Percentiles rank a stretch among this genome's conserved stretches.
Evolutionary conservation across 2,113 vertebrate genomes (phyloP).

Genomic region (Boulengeromyrus knoepffleri): DNA sequence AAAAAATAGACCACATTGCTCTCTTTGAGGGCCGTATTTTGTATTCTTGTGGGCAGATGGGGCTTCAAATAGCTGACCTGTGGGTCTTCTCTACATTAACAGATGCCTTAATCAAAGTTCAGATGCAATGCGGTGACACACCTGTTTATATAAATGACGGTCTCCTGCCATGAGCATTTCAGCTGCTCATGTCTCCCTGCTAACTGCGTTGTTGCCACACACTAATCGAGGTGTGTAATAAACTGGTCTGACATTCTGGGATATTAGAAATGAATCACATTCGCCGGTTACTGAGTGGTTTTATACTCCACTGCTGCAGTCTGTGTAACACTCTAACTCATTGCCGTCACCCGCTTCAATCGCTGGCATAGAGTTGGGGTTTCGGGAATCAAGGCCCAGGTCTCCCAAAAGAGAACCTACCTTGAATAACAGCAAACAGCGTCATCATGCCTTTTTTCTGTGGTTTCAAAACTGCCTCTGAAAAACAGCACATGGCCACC

Average conservation of each 20-base stretch:
- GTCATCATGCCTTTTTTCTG: neutral
- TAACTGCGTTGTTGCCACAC: neutral
- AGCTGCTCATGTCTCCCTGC: neutral
- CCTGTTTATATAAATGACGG: neutral
- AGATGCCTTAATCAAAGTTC: neutral
- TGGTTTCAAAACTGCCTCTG: conserved; percentile 13
- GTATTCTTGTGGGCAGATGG: neutral
- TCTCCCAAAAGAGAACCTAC: neutral
- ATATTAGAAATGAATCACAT: neutral
- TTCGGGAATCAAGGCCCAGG: neutral
- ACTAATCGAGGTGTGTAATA: neutral
- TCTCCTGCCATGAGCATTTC: neutral
- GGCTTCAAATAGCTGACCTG: neutral
- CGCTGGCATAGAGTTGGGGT: neutral
- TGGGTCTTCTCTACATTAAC: neutral
- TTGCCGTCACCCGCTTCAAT: neutral
- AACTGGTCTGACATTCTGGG: neutral
- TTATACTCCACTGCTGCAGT: neutral
- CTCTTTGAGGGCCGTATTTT: neutral
- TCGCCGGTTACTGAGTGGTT: neutral
- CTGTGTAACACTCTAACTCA: neutral
- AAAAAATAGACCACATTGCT: neutral
- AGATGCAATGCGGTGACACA: neutral
- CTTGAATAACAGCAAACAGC: neutral
- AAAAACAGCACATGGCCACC: neutral